Percentiles rank a stretch among this genome's conserved stretches.
phyloP scores from a whole-genome alignment of 2,888 invertebrate species.

The Blera fallax region DNA sequence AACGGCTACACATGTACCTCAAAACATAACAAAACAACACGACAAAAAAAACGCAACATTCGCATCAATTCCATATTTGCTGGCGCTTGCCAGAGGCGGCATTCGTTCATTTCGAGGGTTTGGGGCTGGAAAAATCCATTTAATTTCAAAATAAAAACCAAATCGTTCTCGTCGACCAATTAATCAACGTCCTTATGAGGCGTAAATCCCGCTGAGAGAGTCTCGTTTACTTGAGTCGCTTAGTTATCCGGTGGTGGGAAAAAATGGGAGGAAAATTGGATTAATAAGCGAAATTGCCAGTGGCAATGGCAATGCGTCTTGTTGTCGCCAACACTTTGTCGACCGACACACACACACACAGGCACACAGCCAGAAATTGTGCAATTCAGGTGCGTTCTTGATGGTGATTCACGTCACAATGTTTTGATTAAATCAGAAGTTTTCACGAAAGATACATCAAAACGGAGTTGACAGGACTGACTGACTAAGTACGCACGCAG shows the following conservation, averaged over 20 bases:
- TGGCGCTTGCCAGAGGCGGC: background rate
- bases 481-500: constrained; percentile 17
- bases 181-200: constrained; percentile 72
- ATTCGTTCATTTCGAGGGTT: background rate
- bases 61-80: constrained; percentile 55
- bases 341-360: background rate
- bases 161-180: constrained; percentile 47
- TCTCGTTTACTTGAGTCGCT: constrained; percentile 54
- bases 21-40: too few species aligned
- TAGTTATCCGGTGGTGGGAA: background rate
- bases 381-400: constrained; percentile 42
- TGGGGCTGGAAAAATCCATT: constrained; percentile 17
- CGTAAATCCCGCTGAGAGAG: constrained; percentile 71
- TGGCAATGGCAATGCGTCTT: constrained; percentile 65
- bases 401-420: constrained; percentile 47
- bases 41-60: constrained; percentile 64
- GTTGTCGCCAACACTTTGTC: constrained; percentile 63
- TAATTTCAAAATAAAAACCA: constrained; percentile 57
- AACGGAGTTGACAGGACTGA: constrained; percentile 6
- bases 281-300: constrained; percentile 56
- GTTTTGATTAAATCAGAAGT: constrained; percentile 49
- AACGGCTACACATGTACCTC: constrained; percentile 11
- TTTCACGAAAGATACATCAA: constrained; percentile 39
- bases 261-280: constrained; percentile 12
- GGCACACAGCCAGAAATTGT: background rate